Percentiles rank a stretch among this genome's conserved stretches.
Conservation (phyloP, 1,140 invertebrate species). For the Euwallacea fornicatus region DNA sequence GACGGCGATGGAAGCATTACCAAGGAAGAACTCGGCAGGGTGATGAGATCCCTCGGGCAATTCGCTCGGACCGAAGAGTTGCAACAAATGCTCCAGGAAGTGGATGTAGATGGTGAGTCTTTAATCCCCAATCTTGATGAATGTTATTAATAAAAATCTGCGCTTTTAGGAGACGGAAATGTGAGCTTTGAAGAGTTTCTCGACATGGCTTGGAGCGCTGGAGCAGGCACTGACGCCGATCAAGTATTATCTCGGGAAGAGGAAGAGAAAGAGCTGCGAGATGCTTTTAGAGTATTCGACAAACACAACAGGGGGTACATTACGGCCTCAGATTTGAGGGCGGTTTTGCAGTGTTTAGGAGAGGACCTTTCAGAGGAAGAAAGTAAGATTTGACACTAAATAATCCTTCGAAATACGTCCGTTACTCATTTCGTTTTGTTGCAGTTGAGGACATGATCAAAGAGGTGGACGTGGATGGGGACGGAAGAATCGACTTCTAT, state of each 20-base stretch:
- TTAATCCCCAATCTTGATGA: conserved; percentile 7
- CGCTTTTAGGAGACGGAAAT: conserved; percentile 75
- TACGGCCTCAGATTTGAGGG: conserved; percentile 79
- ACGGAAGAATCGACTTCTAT: conserved; percentile 86
- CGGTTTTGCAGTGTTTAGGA: conserved; percentile 81
- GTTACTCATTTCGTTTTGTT: conserved; percentile 48
- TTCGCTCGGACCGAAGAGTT: conserved; percentile 82
- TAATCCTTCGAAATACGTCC: background rate
- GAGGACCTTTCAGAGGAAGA: conserved; percentile 85
- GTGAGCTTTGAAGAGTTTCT: conserved; percentile 93
- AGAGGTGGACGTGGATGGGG: conserved; percentile 87
- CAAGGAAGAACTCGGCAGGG: conserved; percentile 80
- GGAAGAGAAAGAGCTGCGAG: conserved; percentile 82
- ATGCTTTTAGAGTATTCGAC: conserved; percentile 86
- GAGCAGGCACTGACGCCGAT: conserved; percentile 58
- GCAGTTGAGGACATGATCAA: conserved; percentile 91
- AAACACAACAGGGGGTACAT: conserved; percentile 87
- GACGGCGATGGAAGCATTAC: conserved; percentile 87
- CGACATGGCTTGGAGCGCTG: conserved; percentile 78
- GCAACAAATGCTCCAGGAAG: conserved; percentile 85
- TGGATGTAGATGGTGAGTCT: conserved; percentile 79
- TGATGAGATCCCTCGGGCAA: conserved; percentile 83
- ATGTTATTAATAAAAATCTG: conserved; percentile 2
- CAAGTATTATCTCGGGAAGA: conserved; percentile 58
- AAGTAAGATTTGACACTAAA: conserved; percentile 60